Percentiles rank a stretch among this genome's conserved stretches.
Evolutionary conservation across 2,888 invertebrate genomes (phyloP).

Genomic region (Zaprionus bogoriensis): DNA sequence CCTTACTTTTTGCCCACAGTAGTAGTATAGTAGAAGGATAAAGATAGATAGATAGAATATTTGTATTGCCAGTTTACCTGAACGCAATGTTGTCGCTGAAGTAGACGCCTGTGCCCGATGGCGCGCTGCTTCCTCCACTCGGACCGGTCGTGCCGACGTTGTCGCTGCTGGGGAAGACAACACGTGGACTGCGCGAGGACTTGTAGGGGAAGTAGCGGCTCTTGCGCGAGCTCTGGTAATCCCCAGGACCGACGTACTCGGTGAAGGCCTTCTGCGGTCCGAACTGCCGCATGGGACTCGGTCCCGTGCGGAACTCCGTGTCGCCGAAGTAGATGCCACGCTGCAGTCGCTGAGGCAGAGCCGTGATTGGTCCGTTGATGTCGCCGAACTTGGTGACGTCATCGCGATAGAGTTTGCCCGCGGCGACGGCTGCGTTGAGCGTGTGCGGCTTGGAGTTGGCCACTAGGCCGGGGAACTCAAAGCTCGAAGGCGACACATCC

Average conservation of each 20-base stretch:
- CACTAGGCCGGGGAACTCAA: slow-evolving; percentile 81
- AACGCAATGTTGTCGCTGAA: slow-evolving; percentile 82
- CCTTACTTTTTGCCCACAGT: too few species aligned
- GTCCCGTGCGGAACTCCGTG: slow-evolving; percentile 77
- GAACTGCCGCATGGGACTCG: slow-evolving; percentile 60
- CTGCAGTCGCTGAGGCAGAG: slow-evolving; percentile 79
- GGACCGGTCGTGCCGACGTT: slow-evolving; percentile 81
- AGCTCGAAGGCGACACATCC: slow-evolving; percentile 68
- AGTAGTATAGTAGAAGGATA: too few species aligned
- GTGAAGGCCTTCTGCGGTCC: slow-evolving; percentile 81
- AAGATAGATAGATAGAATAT: too few species aligned
- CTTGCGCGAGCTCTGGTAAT: slow-evolving; percentile 80
- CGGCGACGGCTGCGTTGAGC: slow-evolving; percentile 63
- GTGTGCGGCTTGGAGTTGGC: slow-evolving; percentile 80
- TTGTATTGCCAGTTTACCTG: slow-evolving; percentile 78
- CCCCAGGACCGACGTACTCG: slow-evolving; percentile 77
- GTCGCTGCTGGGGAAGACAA: slow-evolving; percentile 82
- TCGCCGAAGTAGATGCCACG: slow-evolving; percentile 80
- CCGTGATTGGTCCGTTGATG: slow-evolving; percentile 82
- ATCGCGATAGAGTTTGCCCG: slow-evolving; percentile 80
- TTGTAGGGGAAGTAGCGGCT: slow-evolving; percentile 81
- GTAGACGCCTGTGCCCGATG: slow-evolving; percentile 79
- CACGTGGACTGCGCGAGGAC: slow-evolving; percentile 82
- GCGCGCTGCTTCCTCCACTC: slow-evolving; percentile 50
- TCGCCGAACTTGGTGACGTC: slow-evolving; percentile 83